These are phyloP conservation scores for Augochlora pura DNA, from an alignment of 1,140 invertebrate species.

Conservation along the genomic window DNA sequence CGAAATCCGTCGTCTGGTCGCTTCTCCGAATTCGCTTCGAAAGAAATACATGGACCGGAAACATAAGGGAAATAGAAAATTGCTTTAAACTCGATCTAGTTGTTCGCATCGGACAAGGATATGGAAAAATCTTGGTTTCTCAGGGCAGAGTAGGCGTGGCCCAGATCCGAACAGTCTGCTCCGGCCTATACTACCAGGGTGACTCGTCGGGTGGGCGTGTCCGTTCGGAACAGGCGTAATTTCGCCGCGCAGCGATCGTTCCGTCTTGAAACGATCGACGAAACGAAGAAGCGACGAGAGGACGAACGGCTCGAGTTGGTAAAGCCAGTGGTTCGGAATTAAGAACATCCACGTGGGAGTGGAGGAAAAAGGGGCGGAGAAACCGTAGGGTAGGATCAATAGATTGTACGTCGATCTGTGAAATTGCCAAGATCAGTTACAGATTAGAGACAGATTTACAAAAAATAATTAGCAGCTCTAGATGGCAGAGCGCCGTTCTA, in stretches of 20 bases:
- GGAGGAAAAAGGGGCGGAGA: neutral
- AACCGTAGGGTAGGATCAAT: neutral
- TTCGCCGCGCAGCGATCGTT: neutral
- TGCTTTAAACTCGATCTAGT: no score
- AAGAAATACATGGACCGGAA: no score
- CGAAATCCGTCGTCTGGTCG: conserved; percentile 1
- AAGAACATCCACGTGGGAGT: neutral
- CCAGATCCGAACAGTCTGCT: no score
- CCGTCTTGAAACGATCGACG: neutral
- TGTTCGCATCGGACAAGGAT: no score
- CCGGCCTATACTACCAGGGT: no score
- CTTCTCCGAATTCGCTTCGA: neutral
- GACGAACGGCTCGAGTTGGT: conserved; percentile 8
- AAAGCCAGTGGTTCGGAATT: conserved; percentile 28
- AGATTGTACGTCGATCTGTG: conserved; percentile 37
- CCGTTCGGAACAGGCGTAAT: no score
- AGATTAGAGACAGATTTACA: conserved; percentile 41
- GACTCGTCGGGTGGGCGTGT: no score
- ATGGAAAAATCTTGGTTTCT: no score
- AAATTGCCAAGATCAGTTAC: conserved; percentile 45
- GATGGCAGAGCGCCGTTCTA: neutral
- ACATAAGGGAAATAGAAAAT: no score
- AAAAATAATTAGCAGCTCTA: conserved; percentile 10
- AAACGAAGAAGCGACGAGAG: conserved; percentile 17
- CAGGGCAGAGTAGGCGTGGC: no score